These are phyloP conservation scores for Exephanes ischioxanthus DNA, from an alignment of 2,888 invertebrate species.

Conservation along the genomic window DNA sequence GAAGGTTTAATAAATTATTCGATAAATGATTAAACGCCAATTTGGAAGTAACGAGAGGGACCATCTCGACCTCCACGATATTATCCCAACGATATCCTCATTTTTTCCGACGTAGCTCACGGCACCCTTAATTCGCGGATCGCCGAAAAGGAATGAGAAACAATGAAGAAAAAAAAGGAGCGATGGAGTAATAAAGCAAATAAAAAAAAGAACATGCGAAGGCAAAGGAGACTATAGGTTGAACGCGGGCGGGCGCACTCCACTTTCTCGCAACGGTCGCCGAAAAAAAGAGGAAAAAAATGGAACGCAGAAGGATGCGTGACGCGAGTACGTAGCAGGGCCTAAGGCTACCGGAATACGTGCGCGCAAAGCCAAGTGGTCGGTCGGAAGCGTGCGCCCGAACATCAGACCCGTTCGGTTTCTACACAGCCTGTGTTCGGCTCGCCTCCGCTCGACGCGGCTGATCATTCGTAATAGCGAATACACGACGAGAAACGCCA, in stretches of 20 bases:
- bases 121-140: slow-evolving; percentile 13
- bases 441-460: slow-evolving; percentile 29
- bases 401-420: slow-evolving; percentile 35
- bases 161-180: slow-evolving; percentile 41
- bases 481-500: slow-evolving; percentile 42
- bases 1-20: background rate
- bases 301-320: slow-evolving; percentile 74
- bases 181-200: slow-evolving; percentile 19
- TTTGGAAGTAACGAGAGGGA: background rate
- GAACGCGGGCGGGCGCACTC: slow-evolving; percentile 39
- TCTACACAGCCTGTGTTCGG: background rate
- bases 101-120: background rate
- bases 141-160: slow-evolving; percentile 18
- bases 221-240: slow-evolving; percentile 12
- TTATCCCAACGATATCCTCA: background rate
- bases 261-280: slow-evolving; percentile 39
- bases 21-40: background rate
- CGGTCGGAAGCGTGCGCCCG: slow-evolving; percentile 51
- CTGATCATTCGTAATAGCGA: slow-evolving; percentile 65
- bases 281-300: slow-evolving; percentile 53
- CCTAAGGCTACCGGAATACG: slow-evolving; percentile 75
- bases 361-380: slow-evolving; percentile 76
- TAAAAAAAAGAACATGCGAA: slow-evolving; percentile 25
- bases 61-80: background rate
- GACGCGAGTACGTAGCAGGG: slow-evolving; percentile 76